These are phyloP conservation scores for Lepisosteus oculatus DNA, from an alignment of 2,113 vertebrate genomes.

Conservation along the genomic window DNA sequence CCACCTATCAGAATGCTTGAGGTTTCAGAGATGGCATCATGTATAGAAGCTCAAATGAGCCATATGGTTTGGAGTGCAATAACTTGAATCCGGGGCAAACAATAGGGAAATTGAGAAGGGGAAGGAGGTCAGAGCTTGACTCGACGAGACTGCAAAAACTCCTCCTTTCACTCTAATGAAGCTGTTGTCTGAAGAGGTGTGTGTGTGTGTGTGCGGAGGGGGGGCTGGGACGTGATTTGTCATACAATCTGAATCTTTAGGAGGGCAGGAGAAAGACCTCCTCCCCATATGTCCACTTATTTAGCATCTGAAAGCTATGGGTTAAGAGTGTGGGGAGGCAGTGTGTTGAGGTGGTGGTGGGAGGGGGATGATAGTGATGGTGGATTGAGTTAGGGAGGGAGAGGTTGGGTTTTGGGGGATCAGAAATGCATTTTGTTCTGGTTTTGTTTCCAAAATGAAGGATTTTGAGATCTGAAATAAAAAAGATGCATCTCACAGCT, in stretches of 20 bases:
- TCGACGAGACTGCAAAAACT: conserved; percentile 68
- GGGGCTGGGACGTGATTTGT: conserved; percentile 68
- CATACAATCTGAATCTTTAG: conserved; percentile 78
- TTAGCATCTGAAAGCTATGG: conserved; percentile 71
- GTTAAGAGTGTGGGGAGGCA: conserved; percentile 24
- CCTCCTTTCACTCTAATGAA: conserved; percentile 72
- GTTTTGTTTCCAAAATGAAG: conserved; percentile 7
- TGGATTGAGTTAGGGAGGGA: conserved; percentile 20
- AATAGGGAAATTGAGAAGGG: conserved; percentile 63
- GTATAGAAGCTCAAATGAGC: conserved; percentile 34
- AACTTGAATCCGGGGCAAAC: conserved; percentile 60
- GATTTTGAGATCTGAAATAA: conserved; percentile 1
- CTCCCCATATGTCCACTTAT: conserved; percentile 74
- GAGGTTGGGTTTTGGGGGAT: conserved; percentile 16
- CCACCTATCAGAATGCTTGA: conserved; percentile 3
- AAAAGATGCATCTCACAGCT: not conserved
- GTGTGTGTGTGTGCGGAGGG: conserved; percentile 22
- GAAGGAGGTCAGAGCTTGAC: conserved; percentile 62
- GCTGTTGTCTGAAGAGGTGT: conserved; percentile 61
- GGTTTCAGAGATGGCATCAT: conserved; percentile 24
- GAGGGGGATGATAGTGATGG: not conserved
- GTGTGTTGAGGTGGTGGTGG: conserved; percentile 24
- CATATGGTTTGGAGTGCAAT: conserved; percentile 66
- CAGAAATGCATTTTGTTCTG: conserved; percentile 4
- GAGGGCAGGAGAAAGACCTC: conserved; percentile 66